phyloP scores from a whole-genome alignment of 2,888 invertebrate species.

The Metallyticus violacea region DNA sequence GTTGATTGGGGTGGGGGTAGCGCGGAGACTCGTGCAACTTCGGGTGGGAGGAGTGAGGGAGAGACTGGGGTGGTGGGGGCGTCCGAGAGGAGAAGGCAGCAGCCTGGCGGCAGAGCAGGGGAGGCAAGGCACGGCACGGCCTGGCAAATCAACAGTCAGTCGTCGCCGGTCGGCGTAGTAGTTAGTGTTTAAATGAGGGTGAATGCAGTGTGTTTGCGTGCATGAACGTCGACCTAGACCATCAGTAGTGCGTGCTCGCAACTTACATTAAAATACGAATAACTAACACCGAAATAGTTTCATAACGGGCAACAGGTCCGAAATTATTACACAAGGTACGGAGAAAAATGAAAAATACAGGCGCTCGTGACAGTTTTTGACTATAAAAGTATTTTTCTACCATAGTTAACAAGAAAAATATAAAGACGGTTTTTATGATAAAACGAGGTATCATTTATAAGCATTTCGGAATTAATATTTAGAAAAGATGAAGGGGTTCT shows the following conservation, averaged over 20 bases:
- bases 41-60: background rate
- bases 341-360: background rate
- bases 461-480: background rate
- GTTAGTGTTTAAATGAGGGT: background rate
- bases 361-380: background rate
- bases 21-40: background rate
- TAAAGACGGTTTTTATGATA: background rate
- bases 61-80: background rate
- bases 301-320: background rate
- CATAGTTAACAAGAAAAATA: background rate
- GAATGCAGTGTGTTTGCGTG: background rate
- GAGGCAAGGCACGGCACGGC: background rate
- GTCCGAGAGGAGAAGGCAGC: background rate
- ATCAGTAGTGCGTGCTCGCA: background rate
- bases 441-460: background rate
- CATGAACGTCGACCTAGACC: background rate
- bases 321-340: background rate
- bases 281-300: too few relatives aligned
- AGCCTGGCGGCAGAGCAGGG: background rate
- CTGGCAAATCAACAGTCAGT: slow-evolving; percentile 8
- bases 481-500: background rate
- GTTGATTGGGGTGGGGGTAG: background rate
- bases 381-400: background rate
- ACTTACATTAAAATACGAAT: too few relatives aligned
- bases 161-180: background rate